These are phyloP conservation scores for Leucozona laternaria DNA, from an alignment of 2,888 invertebrate genomes.

Conservation along the genomic window DNA sequence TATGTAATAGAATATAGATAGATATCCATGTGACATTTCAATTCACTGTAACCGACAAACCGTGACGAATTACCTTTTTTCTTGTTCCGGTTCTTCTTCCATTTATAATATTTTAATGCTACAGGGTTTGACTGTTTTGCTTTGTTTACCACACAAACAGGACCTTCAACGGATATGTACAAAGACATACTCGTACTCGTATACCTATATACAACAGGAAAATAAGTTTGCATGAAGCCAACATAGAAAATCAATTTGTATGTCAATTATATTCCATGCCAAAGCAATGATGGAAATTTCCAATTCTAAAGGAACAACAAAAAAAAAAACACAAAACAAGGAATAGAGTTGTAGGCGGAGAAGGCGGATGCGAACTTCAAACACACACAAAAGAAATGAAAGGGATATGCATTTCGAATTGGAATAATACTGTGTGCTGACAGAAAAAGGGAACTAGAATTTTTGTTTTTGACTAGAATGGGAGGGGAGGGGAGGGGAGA, in stretches of 20 bases:
- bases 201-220: conserved; percentile 16
- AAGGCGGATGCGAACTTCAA: conserved; percentile 43
- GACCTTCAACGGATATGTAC: conserved; percentile 38
- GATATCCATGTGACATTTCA: conserved; percentile 67
- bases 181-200: conserved; percentile 4
- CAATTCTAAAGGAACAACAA: conserved; percentile 56
- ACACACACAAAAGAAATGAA: conserved; percentile 41
- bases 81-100: conserved; percentile 54
- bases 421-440: conserved; percentile 6
- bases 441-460: conserved; percentile 29
- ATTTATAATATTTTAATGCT: conserved; percentile 22
- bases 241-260: conserved; percentile 75
- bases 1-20: background rate
- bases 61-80: conserved; percentile 71
- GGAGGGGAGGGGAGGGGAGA: background rate
- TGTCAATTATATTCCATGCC: conserved; percentile 73
- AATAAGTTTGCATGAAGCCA: conserved; percentile 66
- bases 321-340: background rate
- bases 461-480: conserved; percentile 26
- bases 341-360: conserved; percentile 33
- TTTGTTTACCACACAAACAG: conserved; percentile 60
- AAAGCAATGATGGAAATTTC: conserved; percentile 68
- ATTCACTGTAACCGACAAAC: conserved; percentile 71
- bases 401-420: conserved; percentile 62
- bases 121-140: conserved; percentile 42